A percentile compares a stretch with the other conserved stretches of the same genome.
Conservation (phyloP, 2,797 vertebrate species). For the Anolis apletophallus region DNA sequence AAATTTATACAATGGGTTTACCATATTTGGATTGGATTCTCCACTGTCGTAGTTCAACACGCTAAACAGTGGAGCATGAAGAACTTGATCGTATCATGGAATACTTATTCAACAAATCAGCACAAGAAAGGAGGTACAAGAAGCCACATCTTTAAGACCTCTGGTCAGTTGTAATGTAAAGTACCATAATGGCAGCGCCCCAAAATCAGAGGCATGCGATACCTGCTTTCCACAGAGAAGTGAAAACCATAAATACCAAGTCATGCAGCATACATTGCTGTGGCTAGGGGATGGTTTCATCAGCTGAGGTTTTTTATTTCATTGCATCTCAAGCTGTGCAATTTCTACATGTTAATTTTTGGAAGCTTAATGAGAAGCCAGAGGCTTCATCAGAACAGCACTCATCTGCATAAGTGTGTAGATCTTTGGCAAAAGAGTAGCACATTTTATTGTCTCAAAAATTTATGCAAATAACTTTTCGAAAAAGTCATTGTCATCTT, state of each 20-base stretch:
- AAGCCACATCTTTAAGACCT: neutral
- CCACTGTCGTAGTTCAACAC: neutral
- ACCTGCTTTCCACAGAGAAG: neutral
- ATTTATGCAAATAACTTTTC: constrained; percentile 67
- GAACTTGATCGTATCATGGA: neutral
- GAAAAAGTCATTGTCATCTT: constrained; percentile 47
- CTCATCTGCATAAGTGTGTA: constrained; percentile 31
- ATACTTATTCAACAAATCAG: neutral
- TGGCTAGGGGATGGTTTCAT: neutral
- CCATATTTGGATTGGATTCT: neutral
- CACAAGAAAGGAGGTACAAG: neutral
- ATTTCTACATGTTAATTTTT: constrained; percentile 55
- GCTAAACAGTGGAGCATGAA: neutral
- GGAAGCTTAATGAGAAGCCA: constrained; percentile 28
- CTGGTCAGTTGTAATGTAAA: neutral
- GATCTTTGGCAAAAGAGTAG: constrained; percentile 46
- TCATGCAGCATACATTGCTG: neutral
- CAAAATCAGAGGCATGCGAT: neutral
- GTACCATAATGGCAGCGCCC: neutral
- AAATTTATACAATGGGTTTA: no score
- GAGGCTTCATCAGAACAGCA: constrained; percentile 34
- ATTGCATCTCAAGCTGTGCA: constrained; percentile 33
- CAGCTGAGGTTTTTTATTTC: neutral
- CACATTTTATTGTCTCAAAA: constrained; percentile 57
- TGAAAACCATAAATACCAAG: neutral